Evolutionary conservation across 2,797 vertebrate genomes (phyloP).

Genomic region (Notoglanidium macrostoma): DNA sequence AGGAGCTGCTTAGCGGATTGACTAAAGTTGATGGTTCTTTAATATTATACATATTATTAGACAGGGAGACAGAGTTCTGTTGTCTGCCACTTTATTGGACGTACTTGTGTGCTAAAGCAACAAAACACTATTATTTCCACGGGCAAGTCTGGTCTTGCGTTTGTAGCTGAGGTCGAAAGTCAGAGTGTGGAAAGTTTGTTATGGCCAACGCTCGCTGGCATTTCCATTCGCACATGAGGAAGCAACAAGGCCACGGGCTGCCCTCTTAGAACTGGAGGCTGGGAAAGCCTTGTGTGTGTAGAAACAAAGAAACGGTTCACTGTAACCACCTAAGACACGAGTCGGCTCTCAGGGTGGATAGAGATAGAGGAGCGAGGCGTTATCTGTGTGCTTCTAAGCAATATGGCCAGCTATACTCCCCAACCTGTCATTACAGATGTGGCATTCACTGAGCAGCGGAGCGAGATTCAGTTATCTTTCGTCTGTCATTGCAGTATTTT

Average conservation of each 20-base stretch:
- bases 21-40: neutral
- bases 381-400: neutral
- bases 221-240: conserved; percentile 30
- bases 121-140: neutral
- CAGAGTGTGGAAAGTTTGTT: conserved; percentile 36
- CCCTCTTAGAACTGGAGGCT: conserved; percentile 65
- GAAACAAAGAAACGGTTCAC: conserved; percentile 62
- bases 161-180: neutral
- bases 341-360: conserved; percentile 54
- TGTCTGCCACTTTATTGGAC: neutral
- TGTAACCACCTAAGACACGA: conserved; percentile 72
- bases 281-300: conserved; percentile 64
- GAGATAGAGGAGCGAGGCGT: neutral
- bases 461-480: conserved; percentile 58
- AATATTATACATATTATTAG: neutral
- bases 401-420: conserved; percentile 11
- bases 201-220: conserved; percentile 40
- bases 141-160: conserved; percentile 7
- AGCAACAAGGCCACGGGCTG: conserved; percentile 61
- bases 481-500: conserved; percentile 55
- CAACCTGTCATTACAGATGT: conserved; percentile 10
- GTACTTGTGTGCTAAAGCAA: neutral
- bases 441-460: conserved; percentile 43
- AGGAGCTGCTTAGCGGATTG: neutral
- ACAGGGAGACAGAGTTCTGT: neutral